A percentile compares a stretch with the other conserved stretches of the same genome.
Evolutionary conservation across 2,797 vertebrate genomes (phyloP).

Genomic region (Halcyon chelicuti): DNA sequence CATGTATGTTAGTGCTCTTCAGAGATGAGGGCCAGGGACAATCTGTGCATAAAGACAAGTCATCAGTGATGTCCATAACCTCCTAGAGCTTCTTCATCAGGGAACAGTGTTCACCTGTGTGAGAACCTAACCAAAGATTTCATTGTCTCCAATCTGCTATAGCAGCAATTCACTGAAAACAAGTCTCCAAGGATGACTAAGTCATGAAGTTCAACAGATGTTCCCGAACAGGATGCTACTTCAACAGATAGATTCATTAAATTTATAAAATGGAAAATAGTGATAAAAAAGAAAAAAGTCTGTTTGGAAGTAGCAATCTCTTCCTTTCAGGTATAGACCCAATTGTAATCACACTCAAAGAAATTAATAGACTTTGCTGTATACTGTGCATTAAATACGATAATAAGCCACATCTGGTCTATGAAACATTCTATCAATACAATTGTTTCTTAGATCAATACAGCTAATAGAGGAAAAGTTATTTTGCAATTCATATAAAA

Average conservation of each 20-base stretch:
- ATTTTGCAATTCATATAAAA: background rate
- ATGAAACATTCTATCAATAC: background rate
- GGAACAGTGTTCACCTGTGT: background rate
- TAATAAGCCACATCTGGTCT: background rate
- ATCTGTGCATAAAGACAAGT: fast-evolving
- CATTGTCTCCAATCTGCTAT: background rate
- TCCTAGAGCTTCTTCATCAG: background rate
- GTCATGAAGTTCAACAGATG: background rate
- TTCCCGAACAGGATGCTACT: background rate
- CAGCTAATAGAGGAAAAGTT: background rate
- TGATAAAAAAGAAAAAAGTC: background rate
- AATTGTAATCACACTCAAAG: background rate
- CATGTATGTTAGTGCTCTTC: background rate
- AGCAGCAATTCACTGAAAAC: background rate
- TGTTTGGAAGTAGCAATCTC: background rate
- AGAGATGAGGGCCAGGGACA: background rate
- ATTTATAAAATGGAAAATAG: background rate
- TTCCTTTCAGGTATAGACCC: background rate
- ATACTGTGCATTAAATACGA: background rate
- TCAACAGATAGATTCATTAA: background rate
- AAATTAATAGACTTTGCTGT: background rate
- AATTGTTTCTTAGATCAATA: background rate
- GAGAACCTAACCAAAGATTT: background rate
- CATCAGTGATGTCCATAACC: background rate
- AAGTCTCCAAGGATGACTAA: slow-evolving; percentile 3